Percentiles rank a stretch among this genome's conserved stretches.
phyloP scores from a whole-genome alignment of 2,888 invertebrate genomes.

The Cataglyphis cursor region DNA sequence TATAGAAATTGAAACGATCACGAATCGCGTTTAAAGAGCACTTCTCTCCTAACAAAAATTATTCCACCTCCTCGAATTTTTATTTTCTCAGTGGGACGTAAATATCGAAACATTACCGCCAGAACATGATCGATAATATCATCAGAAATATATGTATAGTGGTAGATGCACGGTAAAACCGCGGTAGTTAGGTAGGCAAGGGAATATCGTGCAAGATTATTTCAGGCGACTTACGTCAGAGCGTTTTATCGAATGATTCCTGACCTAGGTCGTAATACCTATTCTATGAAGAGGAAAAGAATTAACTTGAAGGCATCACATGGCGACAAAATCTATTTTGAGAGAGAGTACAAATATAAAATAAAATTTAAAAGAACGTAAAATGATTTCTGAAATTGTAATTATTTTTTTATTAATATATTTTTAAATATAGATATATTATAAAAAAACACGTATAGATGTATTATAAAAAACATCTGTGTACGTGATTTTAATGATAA shows the following conservation, averaged over 20 bases:
- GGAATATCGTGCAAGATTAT: slow-evolving; percentile 41
- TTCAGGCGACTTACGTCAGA: slow-evolving; percentile 47
- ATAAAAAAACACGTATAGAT: not conserved
- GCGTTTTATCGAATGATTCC: slow-evolving; percentile 39
- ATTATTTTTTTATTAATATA: not conserved
- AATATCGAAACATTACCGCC: not conserved
- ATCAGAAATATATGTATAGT: not conserved
- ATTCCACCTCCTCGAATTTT: not conserved
- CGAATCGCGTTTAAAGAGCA: not conserved
- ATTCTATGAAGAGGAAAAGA: slow-evolving; percentile 1
- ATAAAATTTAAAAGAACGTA: not conserved
- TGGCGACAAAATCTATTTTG: slow-evolving; percentile 7
- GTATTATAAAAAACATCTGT: not conserved
- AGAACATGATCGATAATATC: slow-evolving; percentile 23
- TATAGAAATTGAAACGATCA: not conserved
- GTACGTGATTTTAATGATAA: not conserved
- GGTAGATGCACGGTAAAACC: slow-evolving; percentile 4
- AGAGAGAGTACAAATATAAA: not conserved
- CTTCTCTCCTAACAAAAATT: not conserved
- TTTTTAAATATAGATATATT: not conserved
- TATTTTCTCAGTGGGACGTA: not conserved
- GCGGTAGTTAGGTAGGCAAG: not conserved
- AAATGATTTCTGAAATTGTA: not conserved
- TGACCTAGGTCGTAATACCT: slow-evolving; percentile 41
- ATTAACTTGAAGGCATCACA: not conserved